Evolutionary conservation across 2,797 vertebrate genomes (phyloP).

Genomic region (Xenops minutus): DNA sequence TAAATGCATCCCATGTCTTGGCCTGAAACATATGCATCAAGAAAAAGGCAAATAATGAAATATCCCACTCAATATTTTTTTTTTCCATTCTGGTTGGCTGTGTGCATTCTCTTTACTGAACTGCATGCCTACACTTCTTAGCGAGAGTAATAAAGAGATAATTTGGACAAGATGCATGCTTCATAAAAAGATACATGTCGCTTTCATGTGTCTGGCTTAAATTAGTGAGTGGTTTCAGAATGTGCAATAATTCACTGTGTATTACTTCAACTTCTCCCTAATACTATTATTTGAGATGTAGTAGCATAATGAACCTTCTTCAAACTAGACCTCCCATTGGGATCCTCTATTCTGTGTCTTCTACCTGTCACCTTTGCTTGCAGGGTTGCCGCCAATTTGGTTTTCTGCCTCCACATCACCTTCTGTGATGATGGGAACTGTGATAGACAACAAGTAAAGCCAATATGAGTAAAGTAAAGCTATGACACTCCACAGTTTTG

Average conservation of each 20-base stretch:
- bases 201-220: background rate
- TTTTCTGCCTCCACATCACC: background rate
- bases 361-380: background rate
- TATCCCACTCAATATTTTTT: background rate
- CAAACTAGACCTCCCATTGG: background rate
- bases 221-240: constrained; percentile 1
- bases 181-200: background rate
- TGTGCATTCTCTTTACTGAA: background rate
- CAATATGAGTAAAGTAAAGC: background rate
- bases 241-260: background rate
- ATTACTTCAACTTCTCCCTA: background rate
- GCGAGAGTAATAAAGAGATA: background rate
- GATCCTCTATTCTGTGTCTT: background rate
- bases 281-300: background rate
- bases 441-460: background rate
- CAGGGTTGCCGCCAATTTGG: background rate
- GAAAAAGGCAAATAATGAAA: background rate
- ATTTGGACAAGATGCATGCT: constrained; percentile 24
- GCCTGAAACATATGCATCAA: background rate
- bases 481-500: background rate
- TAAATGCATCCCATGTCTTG: background rate
- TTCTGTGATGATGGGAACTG: background rate
- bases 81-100: background rate
- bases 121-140: background rate
- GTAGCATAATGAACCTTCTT: background rate